Evolutionary conservation across 2,888 invertebrate genomes (phyloP), one percentile per base, ranked within the genome.

Genomic region (Epinotia brunnichana): DNA sequence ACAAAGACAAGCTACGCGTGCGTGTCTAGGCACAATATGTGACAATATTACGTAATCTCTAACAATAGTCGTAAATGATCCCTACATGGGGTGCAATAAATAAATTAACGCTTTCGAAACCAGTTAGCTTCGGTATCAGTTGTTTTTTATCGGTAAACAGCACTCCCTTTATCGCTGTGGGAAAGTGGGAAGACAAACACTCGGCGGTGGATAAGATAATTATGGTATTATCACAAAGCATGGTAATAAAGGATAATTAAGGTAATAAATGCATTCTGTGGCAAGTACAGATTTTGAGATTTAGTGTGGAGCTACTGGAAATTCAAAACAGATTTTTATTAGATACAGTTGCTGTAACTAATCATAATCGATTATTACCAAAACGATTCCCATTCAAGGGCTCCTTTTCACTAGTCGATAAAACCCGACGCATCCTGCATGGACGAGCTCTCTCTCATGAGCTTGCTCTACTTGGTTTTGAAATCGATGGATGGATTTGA

Each of bases 141-240:
- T 64, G 54, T 56, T 54, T 66, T 72, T 72, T 62, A 68, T 68
- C 72, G 39, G 51, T 21, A 71, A 64, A 66, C 66, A 71, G 60
- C 41, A 64, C 70, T 66, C 67, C 15, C 17, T 61, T 72, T 72
- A 72, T 72, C 72, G 54, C 61, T 61, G 48, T 72, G 72, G 72
- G 72, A 72, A 72, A 72, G 56, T 72, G 67, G 72, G 39, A 57
- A 72, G 67, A 71, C 67, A 62, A 72, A 68, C 72, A 72, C 57
- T 57, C 64, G 35, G 88, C 86, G 87, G 70, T 61, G 75, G 84
- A 87, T 87, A 85, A 82, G 76, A 75, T 75, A 54, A 72, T 72
- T 71, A 67, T 11, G 17, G 19, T 71, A 48, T 71, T 72, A 62
- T 54, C 48, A 72, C 67, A 66, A 66, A 66, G 66, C 64, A 19